Evolutionary conservation across 2,888 invertebrate species (phyloP), one percentile per base, ranked within the genome.

Genomic region (Athalia cordata): DNA sequence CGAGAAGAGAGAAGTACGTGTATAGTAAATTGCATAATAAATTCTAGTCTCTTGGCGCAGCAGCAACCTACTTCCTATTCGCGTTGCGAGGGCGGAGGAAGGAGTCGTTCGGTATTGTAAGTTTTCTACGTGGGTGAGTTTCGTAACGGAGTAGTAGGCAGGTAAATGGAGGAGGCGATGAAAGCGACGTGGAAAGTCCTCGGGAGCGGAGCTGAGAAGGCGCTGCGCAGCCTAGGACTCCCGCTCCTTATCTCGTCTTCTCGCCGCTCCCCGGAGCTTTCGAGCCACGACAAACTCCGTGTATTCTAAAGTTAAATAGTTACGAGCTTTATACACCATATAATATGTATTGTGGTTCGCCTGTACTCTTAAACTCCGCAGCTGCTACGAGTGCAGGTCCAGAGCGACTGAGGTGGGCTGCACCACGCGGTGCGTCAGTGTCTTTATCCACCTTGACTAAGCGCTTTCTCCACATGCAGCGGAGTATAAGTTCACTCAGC

Each of bases 11-110:
- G 8, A 55, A n/a, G 55, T 55, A 8, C 62, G 59, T 59, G 59
- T 47, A 59, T 72, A 59, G 47, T 59, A 72, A 89, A 90, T 90
- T 89, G 89, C 86, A 86, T 86, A 87, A 89, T 90, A 90, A 90
- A 90, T 90, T 88, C 85, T 86, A 87, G 87, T 87, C 89, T 88
- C 86, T 84, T 89, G 89, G 89, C 89, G 29, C 29, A 9, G 70
- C 88, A 87, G 87, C 89, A 88, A 87, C 86, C 88, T 87, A 89
- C 89, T 90, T 89, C 88, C 89, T 88, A 86, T 84, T 89, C 59
- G 59, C 13, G n/a, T 8, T 15, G 90, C 89, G 89, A 87, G 88
- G 89, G 90, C 87, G 89, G 85, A 70, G 81, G 57, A 72, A 29
- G 29, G 29, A 29, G 29, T 29, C 29, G 29, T n/a, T 72, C 72